These are phyloP conservation scores for Empidonax alnorum DNA, from an alignment of 2,113 vertebrate genomes.

Conservation along the genomic window DNA sequence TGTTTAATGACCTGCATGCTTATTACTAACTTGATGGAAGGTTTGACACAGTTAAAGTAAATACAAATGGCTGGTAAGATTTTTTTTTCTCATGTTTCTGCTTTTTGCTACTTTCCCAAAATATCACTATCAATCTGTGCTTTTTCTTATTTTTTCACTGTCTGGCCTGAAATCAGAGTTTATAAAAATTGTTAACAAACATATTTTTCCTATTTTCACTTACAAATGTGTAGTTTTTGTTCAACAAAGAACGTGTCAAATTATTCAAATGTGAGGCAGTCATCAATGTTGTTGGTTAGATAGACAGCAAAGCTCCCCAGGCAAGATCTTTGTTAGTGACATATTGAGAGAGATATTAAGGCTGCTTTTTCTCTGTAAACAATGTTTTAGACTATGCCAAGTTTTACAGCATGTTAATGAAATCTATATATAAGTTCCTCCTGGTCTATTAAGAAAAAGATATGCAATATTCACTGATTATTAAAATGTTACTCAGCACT, in stretches of 20 bases:
- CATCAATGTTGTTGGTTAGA: not conserved
- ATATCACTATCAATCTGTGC: not conserved
- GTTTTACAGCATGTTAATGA: not conserved
- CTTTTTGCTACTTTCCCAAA: not conserved
- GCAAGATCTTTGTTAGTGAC: not conserved
- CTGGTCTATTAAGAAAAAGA: not conserved
- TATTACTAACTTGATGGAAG: constrained; percentile 30
- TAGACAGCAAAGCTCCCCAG: not conserved
- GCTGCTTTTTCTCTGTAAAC: constrained; percentile 5
- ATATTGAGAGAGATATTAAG: not conserved
- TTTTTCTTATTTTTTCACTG: not conserved
- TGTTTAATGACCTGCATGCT: constrained; percentile 23
- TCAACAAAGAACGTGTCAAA: not conserved
- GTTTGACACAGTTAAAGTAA: constrained; percentile 1
- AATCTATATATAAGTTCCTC: not conserved
- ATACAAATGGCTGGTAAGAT: not conserved
- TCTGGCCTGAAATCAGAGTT: not conserved
- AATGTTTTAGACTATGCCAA: not conserved
- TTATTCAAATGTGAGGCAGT: not conserved
- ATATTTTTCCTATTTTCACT: constrained; percentile 3
- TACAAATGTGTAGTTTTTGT: not conserved
- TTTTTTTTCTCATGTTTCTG: not conserved
- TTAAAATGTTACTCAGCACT: not conserved
- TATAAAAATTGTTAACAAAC: not conserved
- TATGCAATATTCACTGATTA: not conserved